phyloP scores from a whole-genome alignment of 2,888 invertebrate genomes.

The Synanthedon andrenaeformis region DNA sequence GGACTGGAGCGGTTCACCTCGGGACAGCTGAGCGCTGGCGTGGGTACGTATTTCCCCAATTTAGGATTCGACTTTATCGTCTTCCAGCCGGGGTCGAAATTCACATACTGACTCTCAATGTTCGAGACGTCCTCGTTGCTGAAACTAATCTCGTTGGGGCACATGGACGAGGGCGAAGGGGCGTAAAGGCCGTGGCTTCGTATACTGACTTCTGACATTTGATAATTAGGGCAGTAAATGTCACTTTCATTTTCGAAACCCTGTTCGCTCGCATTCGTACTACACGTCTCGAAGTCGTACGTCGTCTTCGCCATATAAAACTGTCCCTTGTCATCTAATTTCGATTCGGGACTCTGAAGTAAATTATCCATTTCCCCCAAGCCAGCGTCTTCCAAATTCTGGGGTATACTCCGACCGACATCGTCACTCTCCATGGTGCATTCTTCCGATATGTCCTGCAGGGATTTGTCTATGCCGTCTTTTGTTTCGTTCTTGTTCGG shows the following conservation, averaged over 20 bases:
- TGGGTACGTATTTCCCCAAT: constrained; percentile 50
- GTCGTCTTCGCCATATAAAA: constrained; percentile 56
- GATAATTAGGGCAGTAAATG: constrained; percentile 71
- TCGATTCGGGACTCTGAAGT: constrained; percentile 34
- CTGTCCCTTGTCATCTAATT: constrained; percentile 46
- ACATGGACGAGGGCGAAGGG: constrained; percentile 69
- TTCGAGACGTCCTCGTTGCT: constrained; percentile 63
- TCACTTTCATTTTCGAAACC: constrained; percentile 72
- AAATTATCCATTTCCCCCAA: constrained; percentile 42
- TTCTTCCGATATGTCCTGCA: constrained; percentile 61
- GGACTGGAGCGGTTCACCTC: constrained; percentile 60
- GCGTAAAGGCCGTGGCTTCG: constrained; percentile 74
- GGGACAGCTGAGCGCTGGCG: constrained; percentile 56
- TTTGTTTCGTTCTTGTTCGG: constrained; percentile 43
- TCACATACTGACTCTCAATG: constrained; percentile 66
- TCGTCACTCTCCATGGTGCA: constrained; percentile 61
- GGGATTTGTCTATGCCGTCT: constrained; percentile 40
- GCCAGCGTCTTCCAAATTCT: constrained; percentile 26
- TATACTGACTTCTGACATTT: constrained; percentile 75
- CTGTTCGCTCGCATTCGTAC: constrained; percentile 59
- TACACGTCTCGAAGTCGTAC: constrained; percentile 59
- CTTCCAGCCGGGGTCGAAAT: constrained; percentile 69
- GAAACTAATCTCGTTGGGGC: constrained; percentile 62
- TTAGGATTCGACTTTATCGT: constrained; percentile 55
- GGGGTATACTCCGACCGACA: constrained; percentile 41